Conservation (phyloP, 2,113 vertebrate genomes). For the Antigone vipio region DNA sequence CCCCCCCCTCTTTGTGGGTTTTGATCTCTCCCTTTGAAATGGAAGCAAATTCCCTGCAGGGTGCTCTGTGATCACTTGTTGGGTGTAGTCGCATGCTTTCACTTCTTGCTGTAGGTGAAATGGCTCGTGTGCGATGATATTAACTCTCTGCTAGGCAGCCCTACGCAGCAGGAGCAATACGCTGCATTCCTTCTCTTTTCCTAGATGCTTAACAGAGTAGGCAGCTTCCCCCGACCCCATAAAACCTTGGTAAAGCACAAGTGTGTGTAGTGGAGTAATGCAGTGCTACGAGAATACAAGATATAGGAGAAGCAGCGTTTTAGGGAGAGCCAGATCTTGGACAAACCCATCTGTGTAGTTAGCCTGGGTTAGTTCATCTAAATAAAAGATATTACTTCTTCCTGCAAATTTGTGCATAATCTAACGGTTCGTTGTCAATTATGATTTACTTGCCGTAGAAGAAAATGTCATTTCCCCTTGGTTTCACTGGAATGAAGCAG, state of each 20-base stretch:
- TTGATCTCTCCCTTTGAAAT: constrained; percentile 68
- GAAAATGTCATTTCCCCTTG: constrained; percentile 16
- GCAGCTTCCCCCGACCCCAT: not conserved
- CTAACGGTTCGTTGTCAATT: not conserved
- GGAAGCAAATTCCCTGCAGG: constrained; percentile 60
- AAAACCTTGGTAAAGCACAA: not conserved
- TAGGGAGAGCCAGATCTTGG: not conserved
- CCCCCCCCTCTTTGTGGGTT: not conserved
- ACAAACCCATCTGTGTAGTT: not conserved
- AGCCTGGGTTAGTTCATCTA: not conserved
- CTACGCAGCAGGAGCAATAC: not conserved
- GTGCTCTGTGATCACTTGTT: constrained; percentile 47
- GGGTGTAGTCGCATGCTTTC: constrained; percentile 67
- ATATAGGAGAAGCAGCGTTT: not conserved
- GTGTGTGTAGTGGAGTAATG: not conserved
- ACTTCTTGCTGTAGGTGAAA: constrained; percentile 64
- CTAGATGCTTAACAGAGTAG: not conserved
- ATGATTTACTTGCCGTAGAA: not conserved
- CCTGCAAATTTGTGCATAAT: not conserved
- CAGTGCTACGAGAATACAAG: not conserved
- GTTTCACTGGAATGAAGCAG: not conserved
- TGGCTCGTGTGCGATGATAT: constrained; percentile 49
- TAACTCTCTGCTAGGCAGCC: constrained; percentile 52
- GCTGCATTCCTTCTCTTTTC: not conserved
- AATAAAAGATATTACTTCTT: not conserved